Evolutionary conservation across 1,140 invertebrate species (phyloP).

Genomic region (Zeugodacus cucurbitae): DNA sequence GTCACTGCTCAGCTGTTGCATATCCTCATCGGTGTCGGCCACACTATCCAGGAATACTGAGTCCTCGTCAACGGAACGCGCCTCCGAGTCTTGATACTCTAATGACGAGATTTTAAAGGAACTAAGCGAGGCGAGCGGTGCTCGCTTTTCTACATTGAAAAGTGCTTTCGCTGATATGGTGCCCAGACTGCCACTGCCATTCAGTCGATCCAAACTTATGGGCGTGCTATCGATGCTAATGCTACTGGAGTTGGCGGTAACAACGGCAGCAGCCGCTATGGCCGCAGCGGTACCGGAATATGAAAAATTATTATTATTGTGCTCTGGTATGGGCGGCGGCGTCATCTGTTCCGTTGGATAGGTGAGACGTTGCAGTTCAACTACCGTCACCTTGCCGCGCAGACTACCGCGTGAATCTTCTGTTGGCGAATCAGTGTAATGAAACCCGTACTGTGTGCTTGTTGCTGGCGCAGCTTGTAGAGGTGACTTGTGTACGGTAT

Average conservation of each 20-base stretch:
- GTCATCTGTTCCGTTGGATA: slow-evolving; percentile 39
- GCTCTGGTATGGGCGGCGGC: slow-evolving; percentile 15
- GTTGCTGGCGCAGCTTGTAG: slow-evolving; percentile 52
- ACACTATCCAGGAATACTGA: slow-evolving; percentile 76
- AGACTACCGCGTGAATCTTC: slow-evolving; percentile 59
- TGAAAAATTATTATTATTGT: slow-evolving; percentile 50
- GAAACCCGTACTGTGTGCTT: slow-evolving; percentile 50
- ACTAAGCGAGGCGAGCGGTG: slow-evolving; percentile 81
- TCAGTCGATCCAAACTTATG: slow-evolving; percentile 54
- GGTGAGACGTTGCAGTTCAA: slow-evolving; percentile 56
- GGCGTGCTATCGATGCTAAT: slow-evolving; percentile 62
- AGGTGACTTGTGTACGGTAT: slow-evolving; percentile 45
- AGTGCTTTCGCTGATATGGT: slow-evolving; percentile 51
- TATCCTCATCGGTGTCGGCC: slow-evolving; percentile 79
- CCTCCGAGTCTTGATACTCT: slow-evolving; percentile 74
- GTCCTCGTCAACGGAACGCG: slow-evolving; percentile 75
- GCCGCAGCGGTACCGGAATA: slow-evolving; percentile 52
- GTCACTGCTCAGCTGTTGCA: slow-evolving; percentile 83
- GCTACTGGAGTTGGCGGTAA: slow-evolving; percentile 54
- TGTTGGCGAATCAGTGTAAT: slow-evolving; percentile 57
- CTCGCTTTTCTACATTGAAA: slow-evolving; percentile 66
- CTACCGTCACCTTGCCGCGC: slow-evolving; percentile 57
- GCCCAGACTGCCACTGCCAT: slow-evolving; percentile 59
- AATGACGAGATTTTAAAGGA: slow-evolving; percentile 77
- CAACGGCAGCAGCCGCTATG: slow-evolving; percentile 51